Evolutionary conservation across 1,140 invertebrate species (phyloP), one percentile per base, ranked within the genome.

Genomic region (Agrypnia vestita): DNA sequence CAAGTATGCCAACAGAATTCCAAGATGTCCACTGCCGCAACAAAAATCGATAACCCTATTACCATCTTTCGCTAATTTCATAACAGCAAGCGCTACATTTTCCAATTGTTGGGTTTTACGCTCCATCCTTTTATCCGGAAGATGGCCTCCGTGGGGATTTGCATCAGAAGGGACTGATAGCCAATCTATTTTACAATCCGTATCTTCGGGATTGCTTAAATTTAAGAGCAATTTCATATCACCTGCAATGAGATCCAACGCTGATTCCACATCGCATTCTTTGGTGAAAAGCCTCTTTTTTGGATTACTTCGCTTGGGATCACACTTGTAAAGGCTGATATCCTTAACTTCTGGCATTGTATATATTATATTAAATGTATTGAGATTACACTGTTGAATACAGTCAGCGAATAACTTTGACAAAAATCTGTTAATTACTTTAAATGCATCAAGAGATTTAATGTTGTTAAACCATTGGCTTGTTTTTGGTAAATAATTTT

Each of bases 41-140:
- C 97, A 99, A 88, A 98, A 99, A 86, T 99, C 97, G 3, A 98
- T 96, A 82, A 99, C 96, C 13, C 91, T 88, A 83, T 92, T 88
- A 0, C 88, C 89, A 11, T 88, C 83, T 74, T 90, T 89, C 0
- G 92, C 94, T 59, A 97, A 86, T 61, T 92, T 91, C 0, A 95
- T 85, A 0, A 96, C 94, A 19, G 96, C 94, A 84, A 93, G 93
- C n/a, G 93, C 93, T 80, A 99, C 88, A 86, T 96, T 98, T 87
- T 97, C 94, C 25, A 99, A 85, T 86, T 99, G 97, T 82, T 97
- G 92, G 61, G 93, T 94, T 89, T 99, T 99, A 77, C 96, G 91
- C 25, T 91, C 85, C 4, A 94, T 88, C 61, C 97, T 91, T 15
- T 91, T 90, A 83, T 90, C 86, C 11, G 97, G 97, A 64, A 98